Conservation (phyloP, 2,888 invertebrate genomes). For the Eristalis intricaria region DNA sequence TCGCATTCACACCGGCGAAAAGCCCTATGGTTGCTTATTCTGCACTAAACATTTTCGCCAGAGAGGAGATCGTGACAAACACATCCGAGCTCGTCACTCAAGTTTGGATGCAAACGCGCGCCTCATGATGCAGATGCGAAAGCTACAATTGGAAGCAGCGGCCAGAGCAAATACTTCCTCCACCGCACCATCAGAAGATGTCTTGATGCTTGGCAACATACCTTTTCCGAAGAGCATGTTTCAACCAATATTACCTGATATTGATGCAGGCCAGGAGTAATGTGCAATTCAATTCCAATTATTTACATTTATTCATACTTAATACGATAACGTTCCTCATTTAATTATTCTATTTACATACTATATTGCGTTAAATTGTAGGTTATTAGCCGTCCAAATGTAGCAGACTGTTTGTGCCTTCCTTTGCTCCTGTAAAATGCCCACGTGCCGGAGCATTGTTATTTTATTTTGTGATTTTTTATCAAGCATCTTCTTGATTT, state of each 20-base stretch:
- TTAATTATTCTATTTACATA: slow-evolving; percentile 26
- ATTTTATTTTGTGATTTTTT: slow-evolving; percentile 75
- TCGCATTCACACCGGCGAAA: slow-evolving; percentile 85
- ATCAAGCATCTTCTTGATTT: slow-evolving; percentile 75
- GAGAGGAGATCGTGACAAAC: slow-evolving; percentile 84
- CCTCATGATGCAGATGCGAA: slow-evolving; percentile 80
- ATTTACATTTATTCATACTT: slow-evolving; percentile 22
- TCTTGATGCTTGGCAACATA: slow-evolving; percentile 75
- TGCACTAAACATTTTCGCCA: slow-evolving; percentile 83
- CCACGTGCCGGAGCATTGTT: slow-evolving; percentile 76
- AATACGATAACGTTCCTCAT: slow-evolving; percentile 5
- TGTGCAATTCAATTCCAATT: neutral
- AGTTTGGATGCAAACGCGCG: slow-evolving; percentile 79
- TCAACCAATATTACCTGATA: slow-evolving; percentile 75
- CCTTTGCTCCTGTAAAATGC: slow-evolving; percentile 75
- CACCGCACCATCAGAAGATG: slow-evolving; percentile 60
- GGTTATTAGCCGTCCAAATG: slow-evolving; percentile 73
- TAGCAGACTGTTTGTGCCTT: slow-evolving; percentile 75
- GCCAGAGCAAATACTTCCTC: slow-evolving; percentile 72
- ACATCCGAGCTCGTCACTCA: slow-evolving; percentile 83
- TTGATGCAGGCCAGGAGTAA: slow-evolving; percentile 67
- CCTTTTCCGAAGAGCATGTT: slow-evolving; percentile 76
- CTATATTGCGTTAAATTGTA: slow-evolving; percentile 32
- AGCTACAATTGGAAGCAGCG: slow-evolving; percentile 78
- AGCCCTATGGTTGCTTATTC: slow-evolving; percentile 83